Evolutionary conservation across 2,797 vertebrate genomes (phyloP), one percentile per base, ranked within the genome.

Genomic region (Rousettus madagascariensis): DNA sequence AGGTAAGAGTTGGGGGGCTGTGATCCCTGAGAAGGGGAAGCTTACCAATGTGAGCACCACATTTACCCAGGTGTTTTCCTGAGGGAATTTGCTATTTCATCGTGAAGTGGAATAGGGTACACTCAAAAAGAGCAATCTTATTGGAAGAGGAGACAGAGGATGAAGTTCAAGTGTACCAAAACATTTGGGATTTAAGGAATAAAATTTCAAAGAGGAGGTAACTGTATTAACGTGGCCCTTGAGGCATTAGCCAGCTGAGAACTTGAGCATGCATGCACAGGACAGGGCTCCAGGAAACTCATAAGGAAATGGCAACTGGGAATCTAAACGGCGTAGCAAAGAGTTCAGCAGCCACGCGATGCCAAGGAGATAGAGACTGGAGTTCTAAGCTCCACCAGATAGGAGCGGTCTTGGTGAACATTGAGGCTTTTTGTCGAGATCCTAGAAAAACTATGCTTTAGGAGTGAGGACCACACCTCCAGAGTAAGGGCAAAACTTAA

Each of bases 11-110:
- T 55, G 43, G 85, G 57, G 53, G 30, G 20, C 43, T 63, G 11
- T 38, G 28, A 30, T 6, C 24, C 13, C 63, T n/a, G 63, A 80
- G 17, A 59, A 82, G 66, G 12, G 17, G 22, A 78, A 41, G 19
- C 4, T 19, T 38, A 8, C 2, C 30, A 43, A 5, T 0, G 3
- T 5, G 4, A 38, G 17, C 15, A 11, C 3, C 15, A 17, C 1
- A 15, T 11, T 55, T 49, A 33, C 30, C 17, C 6, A 69, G 13
- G 12, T 16, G 11, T 59, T 43, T 71, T 36, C n/a, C 9, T 20
- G 26, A 33, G 38, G 3, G 49, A 75, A 12, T 75, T 55, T 6
- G 10, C 38, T 46, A 16, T 74, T 83, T 80, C 19, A 7, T 6
- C 38, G 15, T 41, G 26, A 33, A 43, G 12, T 1, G 0, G 38